Base-by-base conservation (phyloP, 2,797 vertebrate species). In the Chelidonichthys spinosus region DNA sequence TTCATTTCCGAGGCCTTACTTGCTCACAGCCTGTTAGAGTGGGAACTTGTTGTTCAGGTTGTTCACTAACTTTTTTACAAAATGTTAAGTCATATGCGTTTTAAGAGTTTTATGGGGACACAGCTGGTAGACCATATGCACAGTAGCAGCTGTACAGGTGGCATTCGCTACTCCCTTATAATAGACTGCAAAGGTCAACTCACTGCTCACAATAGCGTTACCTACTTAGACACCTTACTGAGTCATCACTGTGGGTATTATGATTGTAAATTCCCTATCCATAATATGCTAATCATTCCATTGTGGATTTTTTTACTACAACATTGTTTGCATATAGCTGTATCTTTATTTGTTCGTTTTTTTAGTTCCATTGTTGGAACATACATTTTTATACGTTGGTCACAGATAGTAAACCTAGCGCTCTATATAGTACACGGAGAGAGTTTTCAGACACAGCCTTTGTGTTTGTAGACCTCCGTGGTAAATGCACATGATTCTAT, bases 1-100 rank as follows among this genome's bases (percentile, higher is more conserved):
- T 64, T 15, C 25, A 5, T 63, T 56, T 81, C 46, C 56, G 53
- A 69, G 49, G 53, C 44, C 39, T 56, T 59, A 33, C 46, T 60
- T 18, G 56, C 40, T 43, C 35, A 69, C 49, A 75, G 32, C 15
- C 66, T 54, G 35, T 58, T 36, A 4, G 33, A 74, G 53, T 50
- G 15, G 58, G 55, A 36, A 40, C 53, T 63, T 49, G 54, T 3
- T 35, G 14, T 36, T 17, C 1, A 18, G 18, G 33, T 1, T 25
- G 25, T 25, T 25, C 25, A 25, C 25, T 25, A 25, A 25, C 2
- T 25, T 25, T 25, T 25, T 25, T 25, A 25, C 25, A 25, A 25
- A 25, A 1, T 25, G 25, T 25, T 25, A 25, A 25, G 25, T 25
- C 25, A 25, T 25, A 25, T 25, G 25, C 25, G 25, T 25, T 25